Conservation (phyloP, 2,113 vertebrate species). For the Catagonus wagneri region DNA sequence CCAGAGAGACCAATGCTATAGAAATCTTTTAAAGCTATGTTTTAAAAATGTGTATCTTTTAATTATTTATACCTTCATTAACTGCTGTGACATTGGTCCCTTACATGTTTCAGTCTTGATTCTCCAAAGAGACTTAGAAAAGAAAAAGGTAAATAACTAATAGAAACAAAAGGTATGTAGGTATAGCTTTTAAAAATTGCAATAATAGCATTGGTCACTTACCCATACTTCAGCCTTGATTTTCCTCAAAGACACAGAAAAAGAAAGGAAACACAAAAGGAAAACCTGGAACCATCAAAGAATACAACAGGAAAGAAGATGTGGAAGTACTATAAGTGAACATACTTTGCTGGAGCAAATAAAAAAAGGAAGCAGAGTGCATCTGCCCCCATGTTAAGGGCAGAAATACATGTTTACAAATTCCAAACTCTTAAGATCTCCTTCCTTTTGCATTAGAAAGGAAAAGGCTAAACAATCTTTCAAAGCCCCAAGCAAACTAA, state of each 20-base stretch:
- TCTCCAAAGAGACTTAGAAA: conserved; percentile 60
- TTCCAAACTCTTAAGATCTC: conserved; percentile 50
- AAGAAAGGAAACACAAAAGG: conserved; percentile 65
- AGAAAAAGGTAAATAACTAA: conserved; percentile 26
- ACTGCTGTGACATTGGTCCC: neutral
- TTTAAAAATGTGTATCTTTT: neutral
- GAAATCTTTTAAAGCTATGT: neutral
- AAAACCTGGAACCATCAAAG: conserved; percentile 50
- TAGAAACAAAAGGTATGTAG: neutral
- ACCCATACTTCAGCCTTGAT: neutral
- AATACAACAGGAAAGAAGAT: neutral
- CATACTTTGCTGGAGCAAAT: neutral
- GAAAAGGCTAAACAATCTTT: conserved; percentile 55
- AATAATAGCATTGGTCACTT: neutral
- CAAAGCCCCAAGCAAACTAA: conserved; percentile 65
- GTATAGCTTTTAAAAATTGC: neutral
- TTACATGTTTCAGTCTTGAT: neutral
- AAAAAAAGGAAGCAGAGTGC: neutral
- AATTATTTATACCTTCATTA: neutral
- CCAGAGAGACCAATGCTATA: neutral
- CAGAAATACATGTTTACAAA: conserved; percentile 55
- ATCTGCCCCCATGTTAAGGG: neutral
- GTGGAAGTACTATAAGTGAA: neutral
- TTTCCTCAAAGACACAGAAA: conserved; percentile 61
- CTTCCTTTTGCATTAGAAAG: conserved; percentile 45